Evolutionary conservation across 2,888 invertebrate genomes (phyloP).

Genomic region (Plutella xylostella): DNA sequence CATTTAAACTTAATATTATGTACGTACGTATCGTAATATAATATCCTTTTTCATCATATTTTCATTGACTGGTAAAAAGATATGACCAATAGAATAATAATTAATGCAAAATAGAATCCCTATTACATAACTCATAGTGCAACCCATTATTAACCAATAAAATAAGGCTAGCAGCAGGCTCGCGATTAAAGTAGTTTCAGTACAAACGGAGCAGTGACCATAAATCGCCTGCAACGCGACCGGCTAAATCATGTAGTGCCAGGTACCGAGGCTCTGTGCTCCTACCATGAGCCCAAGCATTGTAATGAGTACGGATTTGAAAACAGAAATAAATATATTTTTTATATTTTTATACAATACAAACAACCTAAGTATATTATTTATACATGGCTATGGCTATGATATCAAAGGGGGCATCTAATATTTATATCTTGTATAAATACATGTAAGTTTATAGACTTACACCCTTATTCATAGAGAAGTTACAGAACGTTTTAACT

Average conservation of each 20-base stretch:
- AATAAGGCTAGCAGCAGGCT: conserved; percentile 27
- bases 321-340: neutral
- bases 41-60: too few relatives aligned
- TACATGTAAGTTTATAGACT: too few relatives aligned
- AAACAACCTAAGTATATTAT: too few relatives aligned
- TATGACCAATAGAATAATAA: too few relatives aligned
- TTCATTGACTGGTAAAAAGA: too few relatives aligned
- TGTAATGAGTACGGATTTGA: neutral
- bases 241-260: conserved; percentile 51
- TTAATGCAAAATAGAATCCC: neutral
- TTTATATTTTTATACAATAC: too few relatives aligned
- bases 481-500: too few relatives aligned
- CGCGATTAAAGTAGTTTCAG: conserved; percentile 12
- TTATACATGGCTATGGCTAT: neutral
- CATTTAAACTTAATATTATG: too few relatives aligned
- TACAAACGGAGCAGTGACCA: conserved; percentile 16
- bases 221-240: conserved; percentile 45
- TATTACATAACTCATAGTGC: neutral
- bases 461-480: neutral
- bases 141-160: conserved; percentile 13
- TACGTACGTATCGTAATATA: too few relatives aligned
- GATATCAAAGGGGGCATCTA: neutral
- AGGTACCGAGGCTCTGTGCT: conserved; percentile 30
- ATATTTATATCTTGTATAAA: neutral
- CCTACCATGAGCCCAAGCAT: neutral